Evolutionary conservation across 37 sponge, comb jelly and placozoan genomes (phyloP).

Genomic region (Cliona cf. orientalis): DNA sequence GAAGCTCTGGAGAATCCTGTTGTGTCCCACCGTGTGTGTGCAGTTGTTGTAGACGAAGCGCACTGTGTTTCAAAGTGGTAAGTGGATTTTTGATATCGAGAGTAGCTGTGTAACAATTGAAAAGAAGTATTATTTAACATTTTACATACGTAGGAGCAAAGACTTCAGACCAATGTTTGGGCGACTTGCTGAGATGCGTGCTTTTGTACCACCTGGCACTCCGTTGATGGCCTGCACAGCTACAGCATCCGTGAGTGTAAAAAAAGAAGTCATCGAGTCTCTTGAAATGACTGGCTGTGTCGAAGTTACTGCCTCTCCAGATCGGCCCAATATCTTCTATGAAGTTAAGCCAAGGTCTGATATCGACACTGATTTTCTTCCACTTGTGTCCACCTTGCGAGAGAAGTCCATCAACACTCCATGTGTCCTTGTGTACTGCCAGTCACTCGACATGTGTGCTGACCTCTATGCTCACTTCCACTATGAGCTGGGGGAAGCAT

Average conservation of each 20-base stretch:
- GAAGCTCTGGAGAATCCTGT: constrained; percentile 20
- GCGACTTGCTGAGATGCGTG: constrained; percentile 43
- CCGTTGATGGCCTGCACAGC: constrained; percentile 43
- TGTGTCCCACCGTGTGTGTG: background rate
- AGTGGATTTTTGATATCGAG: too few relatives aligned
- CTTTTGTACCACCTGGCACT: constrained; percentile 35
- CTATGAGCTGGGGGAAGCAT: constrained; percentile 2
- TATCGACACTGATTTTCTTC: constrained; percentile 13
- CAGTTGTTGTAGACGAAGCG: constrained; percentile 14
- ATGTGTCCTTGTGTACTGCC: constrained; percentile 49
- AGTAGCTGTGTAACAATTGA: too few relatives aligned
- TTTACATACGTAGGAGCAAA: constrained; percentile 51
- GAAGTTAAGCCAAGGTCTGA: constrained; percentile 6
- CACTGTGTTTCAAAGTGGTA: constrained; percentile 56
- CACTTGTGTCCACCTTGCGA: background rate
- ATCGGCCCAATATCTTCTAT: constrained; percentile 46
- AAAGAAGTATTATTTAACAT: too few relatives aligned
- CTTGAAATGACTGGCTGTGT: constrained; percentile 30
- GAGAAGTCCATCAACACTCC: background rate
- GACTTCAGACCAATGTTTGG: constrained; percentile 61
- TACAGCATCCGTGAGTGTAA: constrained; percentile 9
- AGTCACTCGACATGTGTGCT: constrained; percentile 57
- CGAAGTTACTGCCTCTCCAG: constrained; percentile 15
- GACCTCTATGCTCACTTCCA: constrained; percentile 43
- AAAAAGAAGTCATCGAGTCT: constrained; percentile 10